Conservation (phyloP, 1,140 invertebrate species). For the Lepidotrigona ventralis region DNA sequence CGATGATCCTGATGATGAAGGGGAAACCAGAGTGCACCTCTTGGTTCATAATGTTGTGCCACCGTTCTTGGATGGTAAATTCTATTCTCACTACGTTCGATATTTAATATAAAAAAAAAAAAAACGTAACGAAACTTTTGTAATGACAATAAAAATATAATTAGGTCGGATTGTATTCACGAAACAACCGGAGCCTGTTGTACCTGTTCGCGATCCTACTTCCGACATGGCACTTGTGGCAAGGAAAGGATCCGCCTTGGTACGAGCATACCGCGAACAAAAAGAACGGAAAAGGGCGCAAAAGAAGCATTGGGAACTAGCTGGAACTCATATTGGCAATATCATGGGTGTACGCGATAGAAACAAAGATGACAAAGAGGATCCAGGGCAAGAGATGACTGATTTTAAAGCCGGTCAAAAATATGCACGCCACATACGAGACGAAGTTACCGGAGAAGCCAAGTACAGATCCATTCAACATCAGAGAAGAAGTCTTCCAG, state of each 20-base stretch:
- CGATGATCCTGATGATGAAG: slow-evolving; percentile 96
- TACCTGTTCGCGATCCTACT: slow-evolving; percentile 93
- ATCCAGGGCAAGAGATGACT: slow-evolving; percentile 81
- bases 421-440: slow-evolving; percentile 96
- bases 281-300: slow-evolving; percentile 97
- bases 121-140: neutral
- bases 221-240: slow-evolving; percentile 98
- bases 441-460: slow-evolving; percentile 90
- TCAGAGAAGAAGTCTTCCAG: slow-evolving; percentile 96
- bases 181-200: slow-evolving; percentile 93
- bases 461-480: slow-evolving; percentile 92
- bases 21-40: slow-evolving; percentile 96
- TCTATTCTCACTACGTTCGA: slow-evolving; percentile 6
- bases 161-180: slow-evolving; percentile 95
- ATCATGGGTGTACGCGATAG: slow-evolving; percentile 94
- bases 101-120: neutral
- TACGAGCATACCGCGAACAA: slow-evolving; percentile 95
- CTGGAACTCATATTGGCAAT: slow-evolving; percentile 96
- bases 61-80: slow-evolving; percentile 98
- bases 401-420: slow-evolving; percentile 95
- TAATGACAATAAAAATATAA: slow-evolving; percentile 5
- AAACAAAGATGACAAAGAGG: slow-evolving; percentile 88
- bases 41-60: slow-evolving; percentile 99
- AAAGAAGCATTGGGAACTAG: slow-evolving; percentile 99
- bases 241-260: slow-evolving; percentile 96